Percentiles rank a stretch among this genome's conserved stretches.
Conservation (phyloP, 2,113 vertebrate genomes). For the Sigmodon hispidus region DNA sequence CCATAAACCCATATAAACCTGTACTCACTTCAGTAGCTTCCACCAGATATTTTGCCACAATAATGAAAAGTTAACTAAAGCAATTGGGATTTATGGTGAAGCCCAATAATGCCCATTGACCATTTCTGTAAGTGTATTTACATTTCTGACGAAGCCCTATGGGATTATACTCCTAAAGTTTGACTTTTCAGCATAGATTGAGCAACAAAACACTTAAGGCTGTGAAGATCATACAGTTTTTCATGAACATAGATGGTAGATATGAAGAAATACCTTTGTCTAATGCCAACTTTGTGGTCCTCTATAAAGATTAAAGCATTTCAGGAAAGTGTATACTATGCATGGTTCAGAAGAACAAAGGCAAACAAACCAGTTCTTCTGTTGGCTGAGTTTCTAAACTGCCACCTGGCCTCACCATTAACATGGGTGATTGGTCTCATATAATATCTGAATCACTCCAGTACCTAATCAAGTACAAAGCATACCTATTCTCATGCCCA, state of each 20-base stretch:
- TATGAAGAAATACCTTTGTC: not conserved
- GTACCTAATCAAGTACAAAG: not conserved
- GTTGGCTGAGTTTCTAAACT: not conserved
- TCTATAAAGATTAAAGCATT: conserved; percentile 1
- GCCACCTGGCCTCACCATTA: not conserved
- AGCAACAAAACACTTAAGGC: not conserved
- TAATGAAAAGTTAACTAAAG: not conserved
- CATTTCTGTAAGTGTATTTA: not conserved
- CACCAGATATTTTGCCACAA: not conserved
- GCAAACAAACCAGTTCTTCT: conserved; percentile 6
- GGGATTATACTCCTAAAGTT: not conserved
- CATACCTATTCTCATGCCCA: not conserved
- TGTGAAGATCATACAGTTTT: not conserved
- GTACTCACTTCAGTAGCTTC: not conserved
- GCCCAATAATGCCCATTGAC: not conserved
- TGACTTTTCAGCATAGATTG: not conserved
- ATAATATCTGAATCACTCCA: not conserved
- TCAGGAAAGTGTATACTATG: not conserved
- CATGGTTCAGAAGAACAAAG: not conserved
- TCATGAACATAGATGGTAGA: not conserved
- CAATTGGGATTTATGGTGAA: not conserved
- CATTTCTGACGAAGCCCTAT: not conserved
- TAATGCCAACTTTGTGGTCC: not conserved
- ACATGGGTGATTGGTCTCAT: not conserved
- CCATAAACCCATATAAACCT: not conserved